Evolutionary conservation across 92 coral and sea anemone genomes (phyloP).

Genomic region (Zoanthus gigantus): DNA sequence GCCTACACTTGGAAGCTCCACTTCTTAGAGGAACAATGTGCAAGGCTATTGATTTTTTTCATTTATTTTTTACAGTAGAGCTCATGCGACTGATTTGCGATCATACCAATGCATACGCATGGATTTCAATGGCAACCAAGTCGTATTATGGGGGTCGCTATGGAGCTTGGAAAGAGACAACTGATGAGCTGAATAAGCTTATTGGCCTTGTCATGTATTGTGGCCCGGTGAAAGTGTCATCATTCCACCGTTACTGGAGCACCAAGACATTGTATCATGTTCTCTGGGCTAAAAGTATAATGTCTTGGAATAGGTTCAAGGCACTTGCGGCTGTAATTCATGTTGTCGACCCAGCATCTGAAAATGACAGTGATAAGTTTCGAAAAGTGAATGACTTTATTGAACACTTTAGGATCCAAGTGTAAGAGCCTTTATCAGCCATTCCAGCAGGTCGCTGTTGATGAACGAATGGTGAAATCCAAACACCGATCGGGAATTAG

Average conservation of each 20-base stretch:
- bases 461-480: slow-evolving; percentile 8
- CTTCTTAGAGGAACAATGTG: not conserved
- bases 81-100: not conserved
- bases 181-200: slow-evolving; percentile 20
- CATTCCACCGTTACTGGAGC: too few relatives aligned
- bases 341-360: too few relatives aligned
- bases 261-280: too few relatives aligned
- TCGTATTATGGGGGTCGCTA: not conserved
- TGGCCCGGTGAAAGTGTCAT: too few relatives aligned
- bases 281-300: too few relatives aligned
- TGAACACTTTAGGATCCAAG: too few relatives aligned
- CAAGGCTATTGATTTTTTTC: slow-evolving; percentile 33
- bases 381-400: too few relatives aligned
- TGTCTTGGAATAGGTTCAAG: too few relatives aligned
- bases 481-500: slow-evolving; percentile 8
- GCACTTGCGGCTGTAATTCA: too few relatives aligned
- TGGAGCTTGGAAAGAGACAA: slow-evolving; percentile 24
- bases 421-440: too few relatives aligned
- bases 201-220: slow-evolving; percentile 11
- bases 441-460: slow-evolving; percentile 1
- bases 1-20: slow-evolving; percentile 18
- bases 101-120: slow-evolving; percentile 28
- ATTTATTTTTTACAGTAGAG: slow-evolving; percentile 22
- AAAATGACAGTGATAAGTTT: too few relatives aligned
- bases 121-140: not conserved